Evolutionary conservation across 2,113 vertebrate genomes (phyloP), one percentile per base, ranked within the genome.

Genomic region (Abramis brama): DNA sequence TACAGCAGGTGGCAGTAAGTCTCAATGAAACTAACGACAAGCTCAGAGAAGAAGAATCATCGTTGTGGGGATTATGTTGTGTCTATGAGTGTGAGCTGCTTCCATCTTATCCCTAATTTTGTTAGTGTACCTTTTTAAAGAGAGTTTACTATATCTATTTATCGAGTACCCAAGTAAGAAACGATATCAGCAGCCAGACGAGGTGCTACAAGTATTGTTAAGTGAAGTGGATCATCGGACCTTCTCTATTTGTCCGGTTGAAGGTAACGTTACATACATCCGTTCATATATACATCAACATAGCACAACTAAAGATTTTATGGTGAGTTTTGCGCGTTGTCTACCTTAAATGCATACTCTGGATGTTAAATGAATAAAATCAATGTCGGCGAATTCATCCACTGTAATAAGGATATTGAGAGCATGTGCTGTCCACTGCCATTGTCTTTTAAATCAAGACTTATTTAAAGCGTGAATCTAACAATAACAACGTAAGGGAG

Each of bases 1-100:
- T 45, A 64, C 79, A 80, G 79, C 36, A 43, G 79, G n/a, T 64
- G 79, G 59, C 59, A 57, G 59, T 64, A 66, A 47, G 36, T 80
- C 36, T 66, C 15, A n/a, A 6, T 66, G n/a, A 47, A 30, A 3
- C 23, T 6, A 27, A 66, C 5, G 4, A 47, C 39, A 21, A 45
- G 15, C 39, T 17, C 6, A n/a, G 3, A 64, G 79, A 80, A 80
- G 79, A 80, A 80, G 59, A 80, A 2, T 19, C 19, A 59, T 64
- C 17, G 78, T 21, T 47, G 39, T 47, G 57, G 21, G 17, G 2
- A 33, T 33, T 30, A 1, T 30, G 33, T 33, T 30, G 30, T 30
- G 33, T 33, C 3, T 33, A 33, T 33, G 33, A 5, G n/a, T 27
- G 13, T 15, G n/a, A 19, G 13, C 78, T 80, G 36, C 13, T 2